These are phyloP conservation scores for Emmelina monodactyla DNA, from an alignment of 2,888 invertebrate species.

Conservation along the genomic window DNA sequence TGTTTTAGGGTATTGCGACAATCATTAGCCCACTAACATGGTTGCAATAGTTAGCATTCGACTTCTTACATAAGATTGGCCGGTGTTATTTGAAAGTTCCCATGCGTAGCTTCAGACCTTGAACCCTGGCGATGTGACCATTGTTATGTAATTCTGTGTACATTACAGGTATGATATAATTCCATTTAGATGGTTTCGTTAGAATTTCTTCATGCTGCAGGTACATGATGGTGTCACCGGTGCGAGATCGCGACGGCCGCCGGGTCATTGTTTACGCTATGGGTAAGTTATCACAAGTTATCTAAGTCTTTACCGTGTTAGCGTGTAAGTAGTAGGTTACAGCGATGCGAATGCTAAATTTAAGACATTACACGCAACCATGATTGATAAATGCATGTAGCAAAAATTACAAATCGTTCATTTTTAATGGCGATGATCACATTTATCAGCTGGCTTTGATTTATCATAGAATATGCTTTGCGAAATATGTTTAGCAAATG, in stretches of 20 bases:
- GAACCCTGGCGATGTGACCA: constrained; percentile 23
- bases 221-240: constrained; percentile 78
- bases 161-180: constrained; percentile 25
- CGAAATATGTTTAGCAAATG: no score
- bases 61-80: constrained; percentile 14
- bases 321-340: no score
- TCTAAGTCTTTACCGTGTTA: no score
- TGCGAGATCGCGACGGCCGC: constrained; percentile 74
- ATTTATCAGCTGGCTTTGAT: no score
- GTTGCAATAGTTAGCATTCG: constrained; percentile 21
- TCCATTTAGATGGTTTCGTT: no score
- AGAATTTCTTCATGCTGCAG: no score
- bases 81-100: constrained; percentile 23
- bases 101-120: constrained; percentile 23
- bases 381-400: no score
- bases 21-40: constrained; percentile 24
- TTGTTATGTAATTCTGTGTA: background rate
- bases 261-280: constrained; percentile 74
- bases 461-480: no score
- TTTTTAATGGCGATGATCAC: no score
- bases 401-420: no score
- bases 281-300: constrained; percentile 65
- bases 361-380: no score
- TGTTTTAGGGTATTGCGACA: constrained; percentile 20
- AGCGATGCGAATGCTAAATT: no score